phyloP scores from a whole-genome alignment of 2,888 invertebrate species.

The Harpalus rufipes region DNA sequence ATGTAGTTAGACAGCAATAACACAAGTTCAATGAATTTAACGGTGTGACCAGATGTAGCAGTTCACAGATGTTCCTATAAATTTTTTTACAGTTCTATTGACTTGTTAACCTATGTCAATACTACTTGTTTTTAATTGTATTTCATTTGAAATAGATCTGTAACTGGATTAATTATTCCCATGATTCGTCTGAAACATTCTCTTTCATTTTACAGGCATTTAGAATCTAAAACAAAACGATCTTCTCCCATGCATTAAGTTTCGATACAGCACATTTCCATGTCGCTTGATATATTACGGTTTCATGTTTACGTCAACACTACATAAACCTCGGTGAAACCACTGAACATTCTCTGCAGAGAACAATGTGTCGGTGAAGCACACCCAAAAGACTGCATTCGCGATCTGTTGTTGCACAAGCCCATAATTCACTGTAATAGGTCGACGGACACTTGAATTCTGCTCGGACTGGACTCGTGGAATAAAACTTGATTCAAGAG shows the following conservation, averaged over 20 bases:
- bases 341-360: conserved; percentile 38
- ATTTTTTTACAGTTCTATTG: conserved; percentile 16
- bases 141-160: neutral
- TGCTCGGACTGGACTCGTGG: conserved; percentile 12
- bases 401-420: conserved; percentile 50
- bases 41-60: conserved; percentile 3
- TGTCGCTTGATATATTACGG: conserved; percentile 39
- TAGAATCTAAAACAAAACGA: conserved; percentile 17
- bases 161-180: too few relatives aligned
- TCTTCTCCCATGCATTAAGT: conserved; percentile 15
- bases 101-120: neutral
- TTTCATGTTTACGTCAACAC: conserved; percentile 38
- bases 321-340: conserved; percentile 11
- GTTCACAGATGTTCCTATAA: neutral
- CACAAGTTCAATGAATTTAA: conserved; percentile 35
- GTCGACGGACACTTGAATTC: conserved; percentile 34
- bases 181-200: too few relatives aligned
- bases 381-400: conserved; percentile 53
- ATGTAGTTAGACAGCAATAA: neutral
- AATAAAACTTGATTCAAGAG: conserved; percentile 3
- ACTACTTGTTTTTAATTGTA: neutral
- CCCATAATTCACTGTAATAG: conserved; percentile 46
- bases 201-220: neutral
- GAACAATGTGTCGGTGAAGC: conserved; percentile 37
- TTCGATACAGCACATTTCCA: conserved; percentile 22